phyloP scores from a whole-genome alignment of 2,888 invertebrate genomes.

The Timema podura region DNA sequence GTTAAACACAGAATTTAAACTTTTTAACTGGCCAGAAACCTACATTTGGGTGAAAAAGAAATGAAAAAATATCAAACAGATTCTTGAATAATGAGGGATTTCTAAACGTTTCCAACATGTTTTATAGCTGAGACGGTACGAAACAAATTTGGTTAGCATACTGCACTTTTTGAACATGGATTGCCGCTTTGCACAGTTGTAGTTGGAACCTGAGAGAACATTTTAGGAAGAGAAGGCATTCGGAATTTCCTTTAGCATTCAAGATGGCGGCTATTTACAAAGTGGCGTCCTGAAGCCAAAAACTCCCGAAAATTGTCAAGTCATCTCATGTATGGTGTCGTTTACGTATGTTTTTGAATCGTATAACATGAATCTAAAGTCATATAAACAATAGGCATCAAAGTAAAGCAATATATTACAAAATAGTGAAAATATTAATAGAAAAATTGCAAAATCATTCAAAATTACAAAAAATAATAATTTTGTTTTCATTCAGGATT shows the following conservation, averaged over 20 bases:
- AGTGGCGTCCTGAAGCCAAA: background rate
- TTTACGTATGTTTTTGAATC: background rate
- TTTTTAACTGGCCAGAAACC: no score
- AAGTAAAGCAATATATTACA: background rate
- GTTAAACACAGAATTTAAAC: no score
- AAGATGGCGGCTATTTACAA: background rate
- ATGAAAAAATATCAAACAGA: no score
- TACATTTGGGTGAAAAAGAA: no score
- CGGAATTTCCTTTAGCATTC: background rate
- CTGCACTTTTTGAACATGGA: slow-evolving; percentile 6
- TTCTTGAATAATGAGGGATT: no score
- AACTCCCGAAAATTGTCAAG: background rate
- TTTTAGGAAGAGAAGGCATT: background rate
- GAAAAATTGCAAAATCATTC: no score
- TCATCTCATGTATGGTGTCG: background rate
- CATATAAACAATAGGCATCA: background rate
- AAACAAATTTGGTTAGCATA: background rate
- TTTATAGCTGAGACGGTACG: background rate
- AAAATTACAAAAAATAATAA: no score
- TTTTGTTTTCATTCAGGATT: background rate
- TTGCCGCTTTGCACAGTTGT: background rate
- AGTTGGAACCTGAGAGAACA: slow-evolving; percentile 11
- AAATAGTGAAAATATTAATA: no score
- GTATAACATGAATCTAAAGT: background rate
- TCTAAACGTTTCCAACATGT: no score